Evolutionary conservation across 1,140 invertebrate species (phyloP), one percentile per base, ranked within the genome.

Genomic region (Vanessa tameamea): DNA sequence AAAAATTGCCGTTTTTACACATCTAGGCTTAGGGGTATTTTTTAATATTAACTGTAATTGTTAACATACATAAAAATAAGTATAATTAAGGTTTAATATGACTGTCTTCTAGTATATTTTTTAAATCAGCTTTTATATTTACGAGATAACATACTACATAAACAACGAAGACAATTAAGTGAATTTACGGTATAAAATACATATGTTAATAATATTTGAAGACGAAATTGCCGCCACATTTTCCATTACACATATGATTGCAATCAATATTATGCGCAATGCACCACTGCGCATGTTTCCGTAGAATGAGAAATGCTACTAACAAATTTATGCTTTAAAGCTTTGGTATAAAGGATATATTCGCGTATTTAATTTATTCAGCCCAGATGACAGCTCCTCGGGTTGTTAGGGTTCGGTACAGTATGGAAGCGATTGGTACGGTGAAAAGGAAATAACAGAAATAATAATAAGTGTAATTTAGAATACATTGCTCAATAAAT

Each of bases 251-350:
- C 87, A 90, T 88, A 87, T 90, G 86, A 88, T 89, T 87, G 83
- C 79, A 92, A 92, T 91, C 88, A 87, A 92, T 92, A 92, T 87
- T 78, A 73, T 92, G 90, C 89, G 90, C 90, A 91, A 86, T 90
- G 83, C 86, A 90, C 82, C 86, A 90, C 79, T 84, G 87, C 90
- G 90, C 90, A 92, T 88, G 87, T 89, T 90, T 88, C 82, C 76
- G 80, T 82, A 82, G 69, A 59, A 71, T 50, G 16, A 2, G 14
- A 47, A 43, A 9, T 47, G 13, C 3, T 57, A 7, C 50, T 73
- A 11, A 15, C 66, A 57, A 86, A 67, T 69, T 63, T 78, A 69
- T 48, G 65, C 77, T 72, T 68, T 84, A 82, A 65, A 0, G 4
- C 0, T 0, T 57, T 53, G 31, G n/a, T 31, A 47, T 69, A 76